Conservation (phyloP, 2,888 invertebrate species). For the Stenotaenia linearis region DNA sequence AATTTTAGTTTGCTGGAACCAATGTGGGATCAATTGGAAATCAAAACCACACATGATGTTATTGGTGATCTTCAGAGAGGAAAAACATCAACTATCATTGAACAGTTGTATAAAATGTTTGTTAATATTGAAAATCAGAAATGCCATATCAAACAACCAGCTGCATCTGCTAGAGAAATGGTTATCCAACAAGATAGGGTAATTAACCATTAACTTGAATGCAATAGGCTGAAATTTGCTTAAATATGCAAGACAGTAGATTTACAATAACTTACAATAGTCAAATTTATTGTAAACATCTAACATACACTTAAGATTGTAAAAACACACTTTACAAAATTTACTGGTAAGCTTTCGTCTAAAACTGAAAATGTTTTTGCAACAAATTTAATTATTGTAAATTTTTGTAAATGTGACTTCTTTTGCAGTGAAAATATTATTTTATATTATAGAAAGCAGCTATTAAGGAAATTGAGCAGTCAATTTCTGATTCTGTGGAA, state of each 20-base stretch:
- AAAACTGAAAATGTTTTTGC: too few species aligned
- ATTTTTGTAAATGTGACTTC: too few species aligned
- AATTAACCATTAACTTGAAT: too few species aligned
- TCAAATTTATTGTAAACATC: too few species aligned
- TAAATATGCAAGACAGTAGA: too few species aligned
- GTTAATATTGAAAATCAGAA: not conserved
- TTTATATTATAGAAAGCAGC: not conserved
- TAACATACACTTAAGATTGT: too few species aligned
- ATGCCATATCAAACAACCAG: constrained; percentile 1
- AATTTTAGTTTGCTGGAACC: not conserved
- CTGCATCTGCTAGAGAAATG: not conserved
- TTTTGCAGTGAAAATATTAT: too few species aligned
- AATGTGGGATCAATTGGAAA: not conserved
- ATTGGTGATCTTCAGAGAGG: not conserved
- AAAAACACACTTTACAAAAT: too few species aligned
- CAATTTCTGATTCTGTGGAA: not conserved
- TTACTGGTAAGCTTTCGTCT: not conserved
- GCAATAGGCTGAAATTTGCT: too few species aligned
- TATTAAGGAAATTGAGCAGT: not conserved
- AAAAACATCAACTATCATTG: not conserved
- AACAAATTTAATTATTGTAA: too few species aligned
- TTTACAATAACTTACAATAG: too few species aligned
- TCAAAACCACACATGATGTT: not conserved
- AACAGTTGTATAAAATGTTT: constrained; percentile 24
- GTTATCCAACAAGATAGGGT: not conserved